Conservation (phyloP, 1,140 invertebrate genomes). For the Drosophila fuyamai region DNA sequence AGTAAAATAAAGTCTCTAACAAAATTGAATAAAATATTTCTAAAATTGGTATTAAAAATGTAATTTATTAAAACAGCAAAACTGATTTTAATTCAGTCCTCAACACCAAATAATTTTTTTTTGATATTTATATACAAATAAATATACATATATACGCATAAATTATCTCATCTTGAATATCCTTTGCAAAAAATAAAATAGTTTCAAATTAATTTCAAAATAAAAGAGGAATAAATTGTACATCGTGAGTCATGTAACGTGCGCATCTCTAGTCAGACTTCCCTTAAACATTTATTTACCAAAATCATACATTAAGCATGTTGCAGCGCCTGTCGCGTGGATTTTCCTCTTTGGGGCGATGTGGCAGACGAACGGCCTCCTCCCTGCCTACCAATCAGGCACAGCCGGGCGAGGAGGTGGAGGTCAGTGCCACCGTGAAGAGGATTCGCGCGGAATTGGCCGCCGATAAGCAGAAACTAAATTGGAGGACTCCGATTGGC, state of each 20-base stretch:
- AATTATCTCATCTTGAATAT: too few relatives aligned
- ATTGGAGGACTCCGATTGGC: conserved; percentile 84
- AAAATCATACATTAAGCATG: conserved; percentile 5
- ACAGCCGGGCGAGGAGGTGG: conserved; percentile 26
- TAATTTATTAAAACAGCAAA: too few relatives aligned
- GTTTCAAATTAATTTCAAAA: too few relatives aligned
- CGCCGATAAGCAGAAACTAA: conserved; percentile 80
- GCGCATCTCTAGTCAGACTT: conserved; percentile 5
- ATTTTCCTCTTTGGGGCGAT: conserved; percentile 2
- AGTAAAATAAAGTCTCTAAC: too few relatives aligned
- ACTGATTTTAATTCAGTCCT: too few relatives aligned
- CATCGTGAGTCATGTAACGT: conserved; percentile 30
- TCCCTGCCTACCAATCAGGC: conserved; percentile 37
- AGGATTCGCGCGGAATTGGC: conserved; percentile 66
- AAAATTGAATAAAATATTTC: too few relatives aligned
- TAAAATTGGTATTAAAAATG: too few relatives aligned
- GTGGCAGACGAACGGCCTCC: conserved; percentile 8
- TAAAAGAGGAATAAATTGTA: too few relatives aligned
- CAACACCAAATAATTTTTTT: too few relatives aligned
- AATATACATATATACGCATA: too few relatives aligned
- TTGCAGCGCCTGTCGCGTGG: conserved; percentile 13
- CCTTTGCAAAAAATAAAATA: too few relatives aligned
- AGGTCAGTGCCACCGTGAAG: conserved; percentile 64
- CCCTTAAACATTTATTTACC: conserved; percentile 5
- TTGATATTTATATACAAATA: too few relatives aligned